These are phyloP conservation scores for Marisa cornuarietis DNA, from an alignment of 1,140 invertebrate species.

Conservation along the genomic window DNA sequence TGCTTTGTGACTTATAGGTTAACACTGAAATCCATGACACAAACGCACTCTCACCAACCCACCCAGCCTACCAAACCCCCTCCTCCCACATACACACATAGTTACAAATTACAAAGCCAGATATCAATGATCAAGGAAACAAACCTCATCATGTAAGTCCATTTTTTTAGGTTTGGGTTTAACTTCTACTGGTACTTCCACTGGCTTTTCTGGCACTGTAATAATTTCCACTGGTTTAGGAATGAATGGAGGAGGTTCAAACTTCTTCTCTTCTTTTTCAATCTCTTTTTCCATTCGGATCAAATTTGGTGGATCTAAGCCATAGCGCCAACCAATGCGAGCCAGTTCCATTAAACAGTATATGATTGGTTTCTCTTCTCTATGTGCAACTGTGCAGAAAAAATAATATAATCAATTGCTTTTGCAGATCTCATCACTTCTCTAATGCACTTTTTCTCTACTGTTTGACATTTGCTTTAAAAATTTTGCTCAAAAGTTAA, in stretches of 20 bases:
- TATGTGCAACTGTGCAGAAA: constrained; percentile 65
- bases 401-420: too few species aligned
- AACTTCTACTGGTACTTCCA: constrained; percentile 4
- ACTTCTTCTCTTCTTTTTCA: constrained; percentile 68
- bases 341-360: constrained; percentile 92
- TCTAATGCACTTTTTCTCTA: too few species aligned
- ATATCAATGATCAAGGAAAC: not conserved
- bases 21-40: too few species aligned
- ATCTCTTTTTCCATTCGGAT: constrained; percentile 97
- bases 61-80: too few species aligned
- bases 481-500: too few species aligned
- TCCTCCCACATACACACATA: too few species aligned
- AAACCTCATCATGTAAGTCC: constrained; percentile 15
- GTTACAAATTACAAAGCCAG: too few species aligned
- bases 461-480: too few species aligned
- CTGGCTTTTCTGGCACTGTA: not conserved
- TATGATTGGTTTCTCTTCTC: constrained; percentile 95
- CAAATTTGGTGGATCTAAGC: constrained; percentile 90
- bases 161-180: constrained; percentile 22
- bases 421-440: too few species aligned
- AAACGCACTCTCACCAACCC: too few species aligned
- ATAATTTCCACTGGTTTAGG: constrained; percentile 6
- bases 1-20: too few species aligned
- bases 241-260: constrained; percentile 13
- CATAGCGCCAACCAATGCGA: constrained; percentile 84